Evolutionary conservation across 2,888 invertebrate species (phyloP), one percentile per base, ranked within the genome.

Genomic region (Furcula furcula): DNA sequence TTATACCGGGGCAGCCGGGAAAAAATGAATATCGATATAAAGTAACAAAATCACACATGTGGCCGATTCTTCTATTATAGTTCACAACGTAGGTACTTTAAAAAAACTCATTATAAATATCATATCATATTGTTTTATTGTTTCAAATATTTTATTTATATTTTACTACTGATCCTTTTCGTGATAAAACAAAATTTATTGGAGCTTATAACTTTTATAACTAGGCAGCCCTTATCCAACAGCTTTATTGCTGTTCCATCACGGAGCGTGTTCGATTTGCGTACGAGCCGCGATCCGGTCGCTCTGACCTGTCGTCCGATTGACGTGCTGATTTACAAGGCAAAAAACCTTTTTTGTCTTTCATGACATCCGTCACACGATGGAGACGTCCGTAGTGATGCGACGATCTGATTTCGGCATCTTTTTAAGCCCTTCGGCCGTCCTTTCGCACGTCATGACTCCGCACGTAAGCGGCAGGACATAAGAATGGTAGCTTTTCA

Each of bases 321-420:
- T 68, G 76, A 78, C 70, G 76, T 69, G 77, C 75, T 74, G 79
- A 83, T 84, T 84, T 83, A 78, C 76, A 80, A 82, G 73, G 76
- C 75, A 68, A 70, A 65, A 63, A 76, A 63, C 66, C 73, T 73
- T 76, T 76, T 79, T 76, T 72, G 72, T 66, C 61, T 57, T 54
- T 61, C 65, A 49, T 64, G 72, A 72, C 69, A 56, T 60, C 62
- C 62, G 67, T 70, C 73, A 65, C 56, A 53, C 59, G 75, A 83
- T 81, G 79, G 76, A 83, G 85, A 79, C 75, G 83, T 83, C 70
- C 56, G 56, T 60, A 43, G 31, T 63, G 69, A 61, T 60, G 55
- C 54, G 49, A 46, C 60, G 63, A 82, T 82, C 82, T 77, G 74
- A 81, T 83, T 83, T 84, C 82, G 83, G 83, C 75, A 76, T 81